Conservation (phyloP, 2,888 invertebrate species). For the Ceraclea dissimilis region DNA sequence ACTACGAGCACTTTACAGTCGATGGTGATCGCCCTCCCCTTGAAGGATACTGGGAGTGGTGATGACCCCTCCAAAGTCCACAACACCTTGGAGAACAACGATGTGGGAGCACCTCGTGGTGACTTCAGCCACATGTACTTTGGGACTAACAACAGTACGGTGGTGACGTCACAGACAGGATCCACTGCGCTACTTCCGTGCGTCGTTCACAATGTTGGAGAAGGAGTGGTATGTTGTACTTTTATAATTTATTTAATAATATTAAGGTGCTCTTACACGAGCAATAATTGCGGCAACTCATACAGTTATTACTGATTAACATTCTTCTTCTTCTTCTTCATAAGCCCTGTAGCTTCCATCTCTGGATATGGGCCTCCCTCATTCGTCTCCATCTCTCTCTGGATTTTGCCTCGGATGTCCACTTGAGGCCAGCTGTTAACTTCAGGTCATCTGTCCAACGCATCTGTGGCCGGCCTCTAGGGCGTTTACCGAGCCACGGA, state of each 20-base stretch:
- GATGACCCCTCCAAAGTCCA: background rate
- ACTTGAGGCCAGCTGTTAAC: too few relatives aligned
- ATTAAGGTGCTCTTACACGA: too few relatives aligned
- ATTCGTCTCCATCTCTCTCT: too few relatives aligned
- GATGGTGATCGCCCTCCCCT: background rate
- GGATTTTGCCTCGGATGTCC: too few relatives aligned
- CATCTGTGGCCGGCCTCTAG: too few relatives aligned
- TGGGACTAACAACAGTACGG: slow-evolving; percentile 74
- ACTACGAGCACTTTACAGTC: background rate
- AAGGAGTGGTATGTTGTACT: slow-evolving; percentile 71
- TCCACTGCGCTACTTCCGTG: slow-evolving; percentile 79
- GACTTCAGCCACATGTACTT: slow-evolving; percentile 61
- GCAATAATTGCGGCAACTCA: too few relatives aligned
- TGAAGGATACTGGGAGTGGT: background rate
- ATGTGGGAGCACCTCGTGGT: slow-evolving; percentile 4
- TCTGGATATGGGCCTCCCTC: too few relatives aligned
- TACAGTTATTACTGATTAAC: background rate
- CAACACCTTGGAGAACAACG: slow-evolving; percentile 20
- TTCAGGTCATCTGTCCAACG: too few relatives aligned
- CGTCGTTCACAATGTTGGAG: slow-evolving; percentile 76
- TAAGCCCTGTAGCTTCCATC: too few relatives aligned
- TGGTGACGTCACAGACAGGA: slow-evolving; percentile 76
- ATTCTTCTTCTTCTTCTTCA: too few relatives aligned
- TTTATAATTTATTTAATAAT: background rate
- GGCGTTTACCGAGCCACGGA: too few relatives aligned